Base-by-base conservation (phyloP, 2,888 invertebrate species). In the Drosophila vallismaia region DNA sequence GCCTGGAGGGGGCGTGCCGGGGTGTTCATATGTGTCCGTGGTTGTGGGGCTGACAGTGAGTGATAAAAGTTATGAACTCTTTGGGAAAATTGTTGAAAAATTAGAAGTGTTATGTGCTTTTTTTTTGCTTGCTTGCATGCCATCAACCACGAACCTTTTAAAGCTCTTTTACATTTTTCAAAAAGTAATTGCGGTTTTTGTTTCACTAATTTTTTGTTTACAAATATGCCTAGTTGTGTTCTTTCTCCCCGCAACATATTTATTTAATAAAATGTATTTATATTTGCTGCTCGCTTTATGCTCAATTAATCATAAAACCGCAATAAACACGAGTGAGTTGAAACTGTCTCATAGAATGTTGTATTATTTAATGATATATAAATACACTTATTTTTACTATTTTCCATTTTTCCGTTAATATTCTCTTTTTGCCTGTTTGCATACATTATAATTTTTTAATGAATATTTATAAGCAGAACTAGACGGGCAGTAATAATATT, bases 21-120 rank as follows among this genome's bases (percentile, higher is more conserved):
- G 24, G 44, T 33, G n/a, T 45, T 40, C 28, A 29, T 59, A 50
- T 54, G 51, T 45, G 40, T 54, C 38, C 44, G 44, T 66, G 44
- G 55, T 45, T 48, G 52, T 69, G 49, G 24, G 29, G 9, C 63
- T 74, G 85, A 75, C 84, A 84, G 82, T 84, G 85, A 78, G 75
- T 83, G 81, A 78, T 78, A 81, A 75, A 76, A 84, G 74, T 81
- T 78, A 86, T 83, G 85, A 58, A 69, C 76, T 75, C 78, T 76
- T 62, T 62, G 42, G 63, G 57, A 55, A 53, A 60, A 62, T 46
- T 59, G 58, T 33, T 56, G 68, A 55, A 62, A 62, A 49, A 57
- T 45, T 71, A 71, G 57, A 71, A 63, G 53, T 45, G 64, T 50
- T 60, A 36, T 54, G 36, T 29, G 38, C 8, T 38, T 45, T 44